Conservation (phyloP, 2,113 vertebrate species). For the Pongo pygmaeus region DNA sequence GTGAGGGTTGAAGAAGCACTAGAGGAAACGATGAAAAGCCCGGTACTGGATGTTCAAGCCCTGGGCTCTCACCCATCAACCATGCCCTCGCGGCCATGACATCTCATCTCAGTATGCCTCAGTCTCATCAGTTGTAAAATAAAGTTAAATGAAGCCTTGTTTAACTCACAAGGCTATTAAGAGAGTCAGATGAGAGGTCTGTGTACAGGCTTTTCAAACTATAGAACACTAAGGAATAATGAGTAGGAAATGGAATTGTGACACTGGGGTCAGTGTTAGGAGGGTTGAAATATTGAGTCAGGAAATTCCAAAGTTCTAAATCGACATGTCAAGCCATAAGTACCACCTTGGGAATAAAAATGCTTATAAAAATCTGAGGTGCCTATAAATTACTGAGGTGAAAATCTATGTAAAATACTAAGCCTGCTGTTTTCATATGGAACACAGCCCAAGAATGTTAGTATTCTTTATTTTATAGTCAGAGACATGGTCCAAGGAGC, state of each 20-base stretch:
- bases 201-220: background rate
- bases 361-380: background rate
- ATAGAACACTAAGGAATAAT: background rate
- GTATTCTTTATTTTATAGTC: background rate
- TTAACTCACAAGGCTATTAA: background rate
- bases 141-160: background rate
- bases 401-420: background rate
- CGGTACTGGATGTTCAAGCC: background rate
- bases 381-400: background rate
- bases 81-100: fast-evolving
- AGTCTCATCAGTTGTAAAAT: background rate
- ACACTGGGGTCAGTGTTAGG: background rate
- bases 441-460: background rate
- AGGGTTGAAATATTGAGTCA: background rate
- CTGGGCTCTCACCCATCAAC: background rate
- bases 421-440: background rate
- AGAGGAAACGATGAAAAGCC: background rate
- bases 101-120: background rate
- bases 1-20: background rate
- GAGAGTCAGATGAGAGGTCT: background rate
- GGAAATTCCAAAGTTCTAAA: background rate
- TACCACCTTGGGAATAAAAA: background rate
- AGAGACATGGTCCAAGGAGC: background rate
- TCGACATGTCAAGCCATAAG: background rate
- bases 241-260: background rate